Evolutionary conservation across 2,888 invertebrate genomes (phyloP).

Genomic region (Rotaria socialis): DNA sequence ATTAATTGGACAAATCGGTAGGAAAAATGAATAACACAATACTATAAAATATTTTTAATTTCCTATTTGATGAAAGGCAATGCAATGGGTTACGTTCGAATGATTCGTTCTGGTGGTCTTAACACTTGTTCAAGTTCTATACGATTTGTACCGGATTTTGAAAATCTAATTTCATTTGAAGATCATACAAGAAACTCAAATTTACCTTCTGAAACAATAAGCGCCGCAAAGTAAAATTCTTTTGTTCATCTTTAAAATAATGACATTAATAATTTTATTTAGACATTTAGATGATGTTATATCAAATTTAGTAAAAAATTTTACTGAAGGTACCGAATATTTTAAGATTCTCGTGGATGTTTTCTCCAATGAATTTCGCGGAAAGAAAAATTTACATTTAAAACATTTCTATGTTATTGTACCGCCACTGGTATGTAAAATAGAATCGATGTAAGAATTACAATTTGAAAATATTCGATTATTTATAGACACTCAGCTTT

Average conservation of each 20-base stretch:
- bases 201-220: conserved; percentile 65
- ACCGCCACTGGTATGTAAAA: conserved; percentile 67
- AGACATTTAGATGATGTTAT: conserved; percentile 74
- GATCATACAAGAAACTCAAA: conserved; percentile 66
- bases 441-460: neutral
- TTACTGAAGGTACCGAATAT: conserved; percentile 81
- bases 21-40: conserved; percentile 51
- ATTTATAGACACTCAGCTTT: conserved; percentile 77
- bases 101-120: conserved; percentile 85
- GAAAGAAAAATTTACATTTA: conserved; percentile 79
- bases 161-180: conserved; percentile 67
- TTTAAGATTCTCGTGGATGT: conserved; percentile 83
- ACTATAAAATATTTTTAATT: neutral
- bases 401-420: conserved; percentile 86
- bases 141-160: conserved; percentile 78
- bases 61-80: conserved; percentile 65
- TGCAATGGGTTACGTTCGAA: conserved; percentile 87
- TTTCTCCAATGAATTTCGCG: conserved; percentile 80
- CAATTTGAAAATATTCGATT: neutral
- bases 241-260: too few species aligned
- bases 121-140: conserved; percentile 86
- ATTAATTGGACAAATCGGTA: conserved; percentile 84
- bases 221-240: conserved; percentile 53
- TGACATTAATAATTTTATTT: conserved; percentile 39
- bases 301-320: conserved; percentile 73